phyloP scores from a whole-genome alignment of 2,797 vertebrate genomes.

The Lophotriccus pileatus region DNA sequence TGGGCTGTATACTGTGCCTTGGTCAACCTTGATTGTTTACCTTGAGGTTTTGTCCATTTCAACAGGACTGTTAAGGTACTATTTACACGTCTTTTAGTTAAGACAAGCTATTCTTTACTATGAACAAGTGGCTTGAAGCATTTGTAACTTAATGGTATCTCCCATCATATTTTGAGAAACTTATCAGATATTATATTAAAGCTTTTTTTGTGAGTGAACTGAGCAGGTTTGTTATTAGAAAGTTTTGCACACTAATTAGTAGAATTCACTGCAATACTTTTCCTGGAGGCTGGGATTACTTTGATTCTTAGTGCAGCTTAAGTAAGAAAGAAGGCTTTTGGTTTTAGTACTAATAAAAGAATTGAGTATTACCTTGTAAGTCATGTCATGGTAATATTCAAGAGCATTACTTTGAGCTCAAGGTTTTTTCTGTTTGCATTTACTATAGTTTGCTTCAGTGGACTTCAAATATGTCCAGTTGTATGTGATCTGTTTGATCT shows the following conservation, averaged over 20 bases:
- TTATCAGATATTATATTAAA: not conserved
- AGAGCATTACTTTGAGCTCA: not conserved
- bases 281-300: not conserved
- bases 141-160: not conserved
- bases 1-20: fast-evolving
- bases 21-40: not conserved
- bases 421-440: not conserved
- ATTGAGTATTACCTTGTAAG: not conserved
- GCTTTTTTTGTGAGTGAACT: not conserved
- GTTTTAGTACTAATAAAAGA: not conserved
- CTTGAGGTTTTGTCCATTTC: not conserved
- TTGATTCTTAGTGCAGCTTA: not conserved
- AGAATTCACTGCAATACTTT: not conserved
- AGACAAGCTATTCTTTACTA: not conserved
- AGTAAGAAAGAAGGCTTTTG: not conserved
- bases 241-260: not conserved
- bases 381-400: not conserved
- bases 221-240: not conserved
- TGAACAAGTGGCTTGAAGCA: not conserved
- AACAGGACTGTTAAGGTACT: not conserved
- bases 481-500: not conserved
- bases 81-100: not conserved
- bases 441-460: not conserved
- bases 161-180: not conserved
- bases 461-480: not conserved